These are phyloP conservation scores for Passer domesticus DNA, from an alignment of 2,113 vertebrate species.

Conservation along the genomic window DNA sequence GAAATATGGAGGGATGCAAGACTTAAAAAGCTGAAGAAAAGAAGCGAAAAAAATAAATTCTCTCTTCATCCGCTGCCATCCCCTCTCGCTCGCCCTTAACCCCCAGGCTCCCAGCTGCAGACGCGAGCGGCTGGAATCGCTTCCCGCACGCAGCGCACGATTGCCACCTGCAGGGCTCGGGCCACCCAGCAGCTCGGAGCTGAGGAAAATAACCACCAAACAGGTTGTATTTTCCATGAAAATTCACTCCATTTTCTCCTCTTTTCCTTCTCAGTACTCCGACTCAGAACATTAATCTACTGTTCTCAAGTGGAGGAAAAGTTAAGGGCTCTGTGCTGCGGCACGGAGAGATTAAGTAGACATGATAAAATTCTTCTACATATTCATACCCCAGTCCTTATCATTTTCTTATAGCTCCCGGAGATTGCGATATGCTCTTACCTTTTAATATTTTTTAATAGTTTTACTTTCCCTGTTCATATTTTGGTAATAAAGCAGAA, in stretches of 20 bases:
- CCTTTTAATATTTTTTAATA: neutral
- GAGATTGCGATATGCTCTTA: neutral
- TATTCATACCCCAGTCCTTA: neutral
- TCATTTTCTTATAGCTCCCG: slow-evolving; percentile 2
- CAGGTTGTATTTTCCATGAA: neutral
- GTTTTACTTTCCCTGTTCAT: neutral
- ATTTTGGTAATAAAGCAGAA: slow-evolving; percentile 13
- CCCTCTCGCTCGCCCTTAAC: neutral
- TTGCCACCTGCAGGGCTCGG: slow-evolving; percentile 69
- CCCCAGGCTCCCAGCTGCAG: neutral
- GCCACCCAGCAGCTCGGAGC: neutral
- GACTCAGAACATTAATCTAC: neutral
- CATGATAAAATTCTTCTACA: slow-evolving; percentile 2
- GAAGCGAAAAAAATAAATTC: neutral
- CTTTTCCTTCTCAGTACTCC: neutral
- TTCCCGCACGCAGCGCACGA: slow-evolving; percentile 10
- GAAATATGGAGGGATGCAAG: neutral
- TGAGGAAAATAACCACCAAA: neutral
- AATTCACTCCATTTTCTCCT: neutral
- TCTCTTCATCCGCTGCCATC: neutral
- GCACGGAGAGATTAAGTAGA: neutral
- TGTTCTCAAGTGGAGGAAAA: neutral
- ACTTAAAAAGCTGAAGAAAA: slow-evolving; percentile 28
- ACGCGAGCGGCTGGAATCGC: accelerated
- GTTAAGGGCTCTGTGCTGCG: neutral